Evolutionary conservation across 2,113 vertebrate species (phyloP).

Genomic region (Felis catus): DNA sequence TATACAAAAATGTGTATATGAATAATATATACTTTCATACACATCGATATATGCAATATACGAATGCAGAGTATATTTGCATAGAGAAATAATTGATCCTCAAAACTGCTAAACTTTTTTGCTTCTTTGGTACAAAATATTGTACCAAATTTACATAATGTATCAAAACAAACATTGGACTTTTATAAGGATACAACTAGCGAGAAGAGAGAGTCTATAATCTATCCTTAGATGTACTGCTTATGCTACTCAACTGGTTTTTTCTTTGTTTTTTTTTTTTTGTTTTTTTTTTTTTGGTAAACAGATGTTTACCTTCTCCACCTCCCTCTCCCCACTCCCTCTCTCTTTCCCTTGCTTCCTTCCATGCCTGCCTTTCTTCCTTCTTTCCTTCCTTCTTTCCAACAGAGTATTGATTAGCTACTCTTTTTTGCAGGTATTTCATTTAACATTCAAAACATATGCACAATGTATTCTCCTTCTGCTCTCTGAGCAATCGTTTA

Average conservation of each 20-base stretch:
- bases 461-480: too few relatives aligned
- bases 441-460: neutral
- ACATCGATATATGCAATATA: neutral
- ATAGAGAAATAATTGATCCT: neutral
- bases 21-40: neutral
- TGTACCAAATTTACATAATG: neutral
- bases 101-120: neutral
- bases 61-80: neutral
- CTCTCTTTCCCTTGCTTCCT: too few relatives aligned
- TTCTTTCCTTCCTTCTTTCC: neutral
- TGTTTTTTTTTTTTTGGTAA: neutral
- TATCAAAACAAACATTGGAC: neutral
- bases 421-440: neutral
- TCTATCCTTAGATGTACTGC: neutral
- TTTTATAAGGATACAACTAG: neutral
- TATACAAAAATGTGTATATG: neutral
- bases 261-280: neutral
- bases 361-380: too few relatives aligned
- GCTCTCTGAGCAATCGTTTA: neutral
- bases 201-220: neutral
- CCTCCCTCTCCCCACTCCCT: too few relatives aligned
- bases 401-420: neutral
- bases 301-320: neutral
- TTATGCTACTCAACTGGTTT: neutral
- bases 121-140: neutral